These are phyloP conservation scores for Charanyca ferruginea DNA, from an alignment of 2,888 invertebrate species.

Conservation along the genomic window DNA sequence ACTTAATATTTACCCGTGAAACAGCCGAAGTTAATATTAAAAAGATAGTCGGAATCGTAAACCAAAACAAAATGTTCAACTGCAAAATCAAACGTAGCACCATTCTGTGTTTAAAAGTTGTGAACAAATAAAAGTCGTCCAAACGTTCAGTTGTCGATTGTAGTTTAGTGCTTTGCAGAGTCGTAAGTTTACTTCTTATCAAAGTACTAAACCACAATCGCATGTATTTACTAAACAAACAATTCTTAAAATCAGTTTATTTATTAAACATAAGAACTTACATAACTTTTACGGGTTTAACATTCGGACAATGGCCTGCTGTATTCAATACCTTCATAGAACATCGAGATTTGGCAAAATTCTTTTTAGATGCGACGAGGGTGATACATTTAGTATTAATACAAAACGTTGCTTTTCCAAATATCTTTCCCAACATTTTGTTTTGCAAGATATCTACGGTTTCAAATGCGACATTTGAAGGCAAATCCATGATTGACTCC, in stretches of 20 bases:
- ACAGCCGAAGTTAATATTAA: conserved; percentile 10
- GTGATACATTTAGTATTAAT: conserved; percentile 83
- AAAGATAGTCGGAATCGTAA: conserved; percentile 3
- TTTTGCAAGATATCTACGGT: conserved; percentile 85
- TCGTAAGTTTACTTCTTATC: conserved; percentile 51
- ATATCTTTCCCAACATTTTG: conserved; percentile 83
- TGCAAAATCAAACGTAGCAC: conserved; percentile 13
- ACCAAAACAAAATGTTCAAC: conserved; percentile 7
- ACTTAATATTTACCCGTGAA: conserved; percentile 28
- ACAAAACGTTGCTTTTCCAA: conserved; percentile 85
- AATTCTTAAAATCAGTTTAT: conserved; percentile 68
- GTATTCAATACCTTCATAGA: conserved; percentile 76
- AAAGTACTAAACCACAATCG: conserved; percentile 48
- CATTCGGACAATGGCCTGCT: conserved; percentile 80
- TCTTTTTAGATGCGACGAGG: conserved; percentile 80
- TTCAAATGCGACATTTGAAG: conserved; percentile 83
- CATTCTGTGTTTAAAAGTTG: conserved; percentile 46
- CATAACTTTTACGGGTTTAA: conserved; percentile 76
- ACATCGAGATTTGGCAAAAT: conserved; percentile 81
- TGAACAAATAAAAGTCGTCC: conserved; percentile 14
- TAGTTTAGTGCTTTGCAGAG: neutral
- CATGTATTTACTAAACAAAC: conserved; percentile 64
- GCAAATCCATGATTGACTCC: conserved; percentile 86
- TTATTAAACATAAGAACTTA: conserved; percentile 75
- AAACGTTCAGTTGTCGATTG: conserved; percentile 32